Conservation (phyloP, 2,797 vertebrate genomes). For the Xerus rutilus region DNA sequence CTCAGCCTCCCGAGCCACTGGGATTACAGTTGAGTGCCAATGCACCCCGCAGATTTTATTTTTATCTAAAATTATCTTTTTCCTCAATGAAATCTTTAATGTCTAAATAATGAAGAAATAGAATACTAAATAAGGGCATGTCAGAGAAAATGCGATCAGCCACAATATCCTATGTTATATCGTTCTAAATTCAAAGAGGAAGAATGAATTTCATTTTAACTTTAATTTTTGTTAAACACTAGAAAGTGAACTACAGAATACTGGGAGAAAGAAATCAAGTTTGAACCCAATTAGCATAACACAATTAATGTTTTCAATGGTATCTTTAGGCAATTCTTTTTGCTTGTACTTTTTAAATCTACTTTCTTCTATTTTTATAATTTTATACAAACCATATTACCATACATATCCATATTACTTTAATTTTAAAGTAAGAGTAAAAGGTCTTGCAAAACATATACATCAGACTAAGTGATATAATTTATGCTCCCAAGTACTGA, state of each 20-base stretch:
- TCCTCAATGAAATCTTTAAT: not conserved
- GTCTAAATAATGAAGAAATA: not conserved
- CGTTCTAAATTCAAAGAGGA: not conserved
- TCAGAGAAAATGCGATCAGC: not conserved
- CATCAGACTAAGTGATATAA: not conserved
- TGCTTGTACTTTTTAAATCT: not conserved
- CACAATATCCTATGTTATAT: not conserved
- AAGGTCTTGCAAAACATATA: not conserved
- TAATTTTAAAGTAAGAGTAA: not conserved
- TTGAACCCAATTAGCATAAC: not conserved
- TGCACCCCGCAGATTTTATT: not conserved
- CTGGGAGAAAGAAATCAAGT: not conserved
- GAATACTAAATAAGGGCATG: not conserved
- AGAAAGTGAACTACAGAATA: not conserved
- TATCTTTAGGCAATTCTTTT: not conserved
- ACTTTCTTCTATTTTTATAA: not conserved
- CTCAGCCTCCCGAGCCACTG: too few species aligned
- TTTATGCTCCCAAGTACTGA: not conserved
- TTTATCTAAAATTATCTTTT: not conserved
- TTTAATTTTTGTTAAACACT: not conserved
- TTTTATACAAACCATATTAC: not conserved
- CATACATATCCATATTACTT: not conserved
- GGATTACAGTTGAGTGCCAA: too few species aligned
- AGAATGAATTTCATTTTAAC: not conserved
- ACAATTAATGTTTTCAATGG: not conserved